Conservation (phyloP, 23 tunicate genomes). For the Phallusia fumigata region DNA sequence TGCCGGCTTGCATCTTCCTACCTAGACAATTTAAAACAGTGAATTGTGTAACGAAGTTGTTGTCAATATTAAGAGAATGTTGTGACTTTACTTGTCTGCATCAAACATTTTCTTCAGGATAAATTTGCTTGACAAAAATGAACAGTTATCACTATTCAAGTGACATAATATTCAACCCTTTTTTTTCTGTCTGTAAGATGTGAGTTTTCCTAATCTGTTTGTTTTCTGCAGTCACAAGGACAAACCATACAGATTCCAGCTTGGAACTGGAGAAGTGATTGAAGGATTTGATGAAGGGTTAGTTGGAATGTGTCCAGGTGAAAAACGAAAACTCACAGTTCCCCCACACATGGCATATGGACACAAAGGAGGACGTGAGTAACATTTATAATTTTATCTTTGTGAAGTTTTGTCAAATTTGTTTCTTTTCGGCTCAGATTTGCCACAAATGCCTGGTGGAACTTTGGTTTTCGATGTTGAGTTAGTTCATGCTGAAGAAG, state of each 20-base stretch:
- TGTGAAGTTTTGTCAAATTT: not conserved
- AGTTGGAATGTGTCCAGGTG: conserved; percentile 96
- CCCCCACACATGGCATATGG: conserved; percentile 98
- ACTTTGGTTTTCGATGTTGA: conserved; percentile 90
- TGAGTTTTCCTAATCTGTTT: no score
- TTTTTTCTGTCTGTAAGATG: no score
- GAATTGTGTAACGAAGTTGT: no score
- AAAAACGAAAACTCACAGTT: conserved; percentile 74
- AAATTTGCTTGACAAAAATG: no score
- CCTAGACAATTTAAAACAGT: no score
- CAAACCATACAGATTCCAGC: conserved; percentile 94
- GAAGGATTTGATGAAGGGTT: conserved; percentile 98
- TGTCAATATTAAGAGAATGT: no score
- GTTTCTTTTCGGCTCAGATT: not conserved
- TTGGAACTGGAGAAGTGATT: conserved; percentile 96
- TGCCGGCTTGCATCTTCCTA: no score
- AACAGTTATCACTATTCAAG: no score
- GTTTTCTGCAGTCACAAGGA: conserved; percentile 50
- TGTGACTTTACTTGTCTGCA: no score
- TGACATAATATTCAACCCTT: no score
- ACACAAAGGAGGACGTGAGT: conserved; percentile 79
- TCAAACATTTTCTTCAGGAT: no score
- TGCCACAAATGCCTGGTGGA: conserved; percentile 98
- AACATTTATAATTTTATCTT: not conserved
- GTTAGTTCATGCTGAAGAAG: conserved; percentile 97